Conservation (phyloP, 2,888 invertebrate genomes). For the Eristalinus sepulchralis region DNA sequence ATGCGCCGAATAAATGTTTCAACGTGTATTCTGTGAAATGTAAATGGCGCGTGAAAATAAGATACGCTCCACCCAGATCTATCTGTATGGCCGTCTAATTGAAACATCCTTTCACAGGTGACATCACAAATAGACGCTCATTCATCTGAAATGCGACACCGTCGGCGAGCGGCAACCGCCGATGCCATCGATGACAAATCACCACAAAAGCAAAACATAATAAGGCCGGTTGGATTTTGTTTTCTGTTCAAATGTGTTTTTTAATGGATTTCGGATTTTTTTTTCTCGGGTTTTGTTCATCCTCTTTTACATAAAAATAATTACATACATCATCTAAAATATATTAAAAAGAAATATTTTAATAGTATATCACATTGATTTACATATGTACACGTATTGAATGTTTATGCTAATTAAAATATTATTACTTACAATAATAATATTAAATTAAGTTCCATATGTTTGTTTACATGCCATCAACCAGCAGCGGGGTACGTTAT, state of each 20-base stretch:
- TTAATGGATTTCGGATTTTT: slow-evolving; percentile 51
- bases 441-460: slow-evolving; percentile 49
- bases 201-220: slow-evolving; percentile 3
- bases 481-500: slow-evolving; percentile 6
- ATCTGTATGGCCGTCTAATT: slow-evolving; percentile 21
- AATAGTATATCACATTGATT: slow-evolving; percentile 71
- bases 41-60: slow-evolving; percentile 39
- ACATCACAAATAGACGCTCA: slow-evolving; percentile 10
- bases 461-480: background rate
- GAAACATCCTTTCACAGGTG: slow-evolving; percentile 37
- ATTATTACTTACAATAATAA: slow-evolving; percentile 63
- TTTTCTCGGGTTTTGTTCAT: slow-evolving; percentile 3
- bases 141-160: slow-evolving; percentile 4
- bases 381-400: slow-evolving; percentile 60
- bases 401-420: slow-evolving; percentile 57
- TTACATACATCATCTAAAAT: slow-evolving; percentile 63
- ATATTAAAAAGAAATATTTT: slow-evolving; percentile 62
- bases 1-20: slow-evolving; percentile 57
- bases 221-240: slow-evolving; percentile 9
- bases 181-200: slow-evolving; percentile 25
- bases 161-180: background rate
- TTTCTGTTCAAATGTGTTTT: slow-evolving; percentile 48
- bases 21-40: slow-evolving; percentile 41
- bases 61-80: background rate
- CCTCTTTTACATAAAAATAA: slow-evolving; percentile 49